These are phyloP conservation scores for Myotis pilosus DNA, from an alignment of 2,797 vertebrate genomes.

Conservation along the genomic window DNA sequence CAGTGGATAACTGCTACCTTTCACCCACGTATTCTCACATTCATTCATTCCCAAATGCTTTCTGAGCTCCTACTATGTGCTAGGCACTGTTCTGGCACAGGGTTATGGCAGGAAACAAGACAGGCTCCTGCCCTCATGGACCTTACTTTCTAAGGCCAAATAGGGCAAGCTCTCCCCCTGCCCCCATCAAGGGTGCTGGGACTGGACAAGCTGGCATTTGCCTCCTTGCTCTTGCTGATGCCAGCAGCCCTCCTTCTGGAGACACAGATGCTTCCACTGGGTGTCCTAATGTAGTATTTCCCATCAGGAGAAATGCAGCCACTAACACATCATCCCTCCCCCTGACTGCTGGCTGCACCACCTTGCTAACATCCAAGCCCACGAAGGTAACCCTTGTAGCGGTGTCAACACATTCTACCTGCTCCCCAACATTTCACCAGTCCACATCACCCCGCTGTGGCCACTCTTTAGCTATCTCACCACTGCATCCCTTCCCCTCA, in stretches of 20 bases:
- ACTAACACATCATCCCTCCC: neutral
- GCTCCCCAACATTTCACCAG: neutral
- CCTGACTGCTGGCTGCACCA: neutral
- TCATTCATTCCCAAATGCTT: neutral
- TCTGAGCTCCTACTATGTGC: neutral
- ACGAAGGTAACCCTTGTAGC: neutral
- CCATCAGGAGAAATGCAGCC: neutral
- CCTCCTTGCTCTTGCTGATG: neutral
- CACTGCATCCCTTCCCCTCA: neutral
- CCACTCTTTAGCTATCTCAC: neutral
- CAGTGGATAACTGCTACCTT: neutral
- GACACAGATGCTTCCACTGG: neutral
- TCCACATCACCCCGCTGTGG: neutral
- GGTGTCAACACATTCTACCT: neutral
- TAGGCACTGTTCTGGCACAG: neutral
- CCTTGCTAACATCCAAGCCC: neutral
- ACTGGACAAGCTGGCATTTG: neutral
- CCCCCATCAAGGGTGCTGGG: neutral
- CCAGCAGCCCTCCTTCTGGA: neutral
- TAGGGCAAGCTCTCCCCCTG: neutral
- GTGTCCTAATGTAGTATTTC: neutral
- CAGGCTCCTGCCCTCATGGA: neutral
- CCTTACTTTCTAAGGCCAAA: neutral
- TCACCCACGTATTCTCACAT: neutral
- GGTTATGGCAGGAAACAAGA: neutral